These are phyloP conservation scores for Torymus tubicola DNA, from an alignment of 2,888 invertebrate species.

Conservation along the genomic window DNA sequence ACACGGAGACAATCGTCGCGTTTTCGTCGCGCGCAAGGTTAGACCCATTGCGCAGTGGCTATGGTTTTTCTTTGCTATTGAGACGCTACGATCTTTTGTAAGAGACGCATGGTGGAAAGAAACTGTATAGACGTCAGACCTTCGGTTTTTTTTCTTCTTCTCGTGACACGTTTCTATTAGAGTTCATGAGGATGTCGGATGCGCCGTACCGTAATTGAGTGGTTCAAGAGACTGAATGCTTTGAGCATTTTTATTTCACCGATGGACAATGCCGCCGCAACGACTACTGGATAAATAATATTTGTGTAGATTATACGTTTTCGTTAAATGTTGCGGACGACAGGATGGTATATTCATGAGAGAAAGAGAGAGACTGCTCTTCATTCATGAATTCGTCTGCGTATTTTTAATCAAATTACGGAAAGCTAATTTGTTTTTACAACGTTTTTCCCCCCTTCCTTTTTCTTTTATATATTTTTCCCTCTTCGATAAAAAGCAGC, in stretches of 20 bases:
- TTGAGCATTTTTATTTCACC: neutral
- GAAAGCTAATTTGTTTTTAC: too few species aligned
- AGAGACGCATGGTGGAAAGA: neutral
- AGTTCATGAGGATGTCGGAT: neutral
- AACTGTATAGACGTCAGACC: conserved; percentile 17
- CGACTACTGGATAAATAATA: too few species aligned
- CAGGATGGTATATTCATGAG: too few species aligned
- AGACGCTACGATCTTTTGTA: conserved; percentile 10
- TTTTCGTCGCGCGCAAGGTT: conserved; percentile 45
- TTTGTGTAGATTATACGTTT: too few species aligned
- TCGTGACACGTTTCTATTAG: conserved; percentile 46
- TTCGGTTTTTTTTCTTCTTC: conserved; percentile 6
- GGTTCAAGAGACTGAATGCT: neutral
- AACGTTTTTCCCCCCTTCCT: too few species aligned
- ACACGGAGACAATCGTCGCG: conserved; percentile 9
- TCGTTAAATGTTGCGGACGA: too few species aligned
- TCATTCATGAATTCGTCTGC: too few species aligned
- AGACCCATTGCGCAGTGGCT: neutral
- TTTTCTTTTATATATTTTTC: too few species aligned
- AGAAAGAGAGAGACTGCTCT: too few species aligned
- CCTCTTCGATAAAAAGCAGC: too few species aligned
- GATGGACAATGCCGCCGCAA: too few species aligned
- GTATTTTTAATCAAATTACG: too few species aligned
- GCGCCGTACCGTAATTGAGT: neutral
- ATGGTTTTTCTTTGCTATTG: neutral